A percentile compares a stretch with the other conserved stretches of the same genome.
Conservation (phyloP, 2,888 invertebrate genomes). For the Drosophila buzzatii region DNA sequence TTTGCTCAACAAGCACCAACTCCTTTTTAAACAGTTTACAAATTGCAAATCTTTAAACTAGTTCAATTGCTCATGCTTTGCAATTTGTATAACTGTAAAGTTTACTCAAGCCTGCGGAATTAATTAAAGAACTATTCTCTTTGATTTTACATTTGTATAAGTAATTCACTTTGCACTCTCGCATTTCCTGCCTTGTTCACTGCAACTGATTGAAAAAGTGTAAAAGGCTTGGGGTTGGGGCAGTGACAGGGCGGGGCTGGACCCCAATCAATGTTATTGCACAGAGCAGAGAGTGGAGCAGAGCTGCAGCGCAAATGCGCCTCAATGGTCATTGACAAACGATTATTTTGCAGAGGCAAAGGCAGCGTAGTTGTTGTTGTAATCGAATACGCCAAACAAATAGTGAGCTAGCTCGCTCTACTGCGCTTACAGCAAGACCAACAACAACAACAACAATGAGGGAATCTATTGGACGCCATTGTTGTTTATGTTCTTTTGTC, state of each 20-base stretch:
- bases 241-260: neutral
- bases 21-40: neutral
- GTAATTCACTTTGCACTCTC: slow-evolving; percentile 23
- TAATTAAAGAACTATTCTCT: slow-evolving; percentile 3
- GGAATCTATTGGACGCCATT: slow-evolving; percentile 34
- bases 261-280: slow-evolving; percentile 10
- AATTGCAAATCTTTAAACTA: neutral
- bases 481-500: slow-evolving; percentile 52
- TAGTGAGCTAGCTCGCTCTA: slow-evolving; percentile 24
- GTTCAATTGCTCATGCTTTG: neutral
- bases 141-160: slow-evolving; percentile 12
- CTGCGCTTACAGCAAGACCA: slow-evolving; percentile 2
- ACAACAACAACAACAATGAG: slow-evolving; percentile 18
- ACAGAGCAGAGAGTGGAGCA: neutral
- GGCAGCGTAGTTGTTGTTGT: slow-evolving; percentile 17
- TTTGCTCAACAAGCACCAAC: neutral
- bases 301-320: slow-evolving; percentile 22
- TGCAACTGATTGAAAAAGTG: slow-evolving; percentile 1
- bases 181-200: neutral
- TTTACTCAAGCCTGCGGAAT: neutral
- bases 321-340: slow-evolving; percentile 45
- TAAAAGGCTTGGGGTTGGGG: neutral
- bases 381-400: slow-evolving; percentile 44
- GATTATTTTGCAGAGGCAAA: slow-evolving; percentile 29
- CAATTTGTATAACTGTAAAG: neutral